These are phyloP conservation scores for Anguilla pacifica DNA, from an alignment of 2,797 vertebrate genomes.

Conservation along the genomic window DNA sequence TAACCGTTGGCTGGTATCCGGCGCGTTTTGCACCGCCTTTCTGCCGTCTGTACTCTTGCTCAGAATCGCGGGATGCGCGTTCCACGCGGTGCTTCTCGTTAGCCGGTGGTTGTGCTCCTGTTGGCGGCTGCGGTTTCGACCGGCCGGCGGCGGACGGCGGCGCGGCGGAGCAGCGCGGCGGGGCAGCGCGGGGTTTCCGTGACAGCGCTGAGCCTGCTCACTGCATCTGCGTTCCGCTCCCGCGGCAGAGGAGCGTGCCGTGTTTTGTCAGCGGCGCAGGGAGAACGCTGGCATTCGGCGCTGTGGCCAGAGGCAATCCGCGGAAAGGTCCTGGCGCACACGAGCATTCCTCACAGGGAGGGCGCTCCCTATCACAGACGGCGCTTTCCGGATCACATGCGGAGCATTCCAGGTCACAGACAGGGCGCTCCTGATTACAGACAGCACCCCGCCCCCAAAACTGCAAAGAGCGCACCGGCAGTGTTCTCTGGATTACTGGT, in stretches of 20 bases:
- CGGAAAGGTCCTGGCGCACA: background rate
- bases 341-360: background rate
- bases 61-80: background rate
- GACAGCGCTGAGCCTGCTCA: background rate
- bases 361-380: background rate
- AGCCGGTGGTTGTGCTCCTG: background rate
- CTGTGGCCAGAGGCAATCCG: background rate
- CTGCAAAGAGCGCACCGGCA: too few relatives aligned
- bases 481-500: too few relatives aligned
- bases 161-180: too few relatives aligned
- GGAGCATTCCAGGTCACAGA: background rate
- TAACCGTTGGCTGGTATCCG: background rate
- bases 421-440: too few relatives aligned
- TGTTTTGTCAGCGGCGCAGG: background rate
- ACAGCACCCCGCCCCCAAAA: too few relatives aligned
- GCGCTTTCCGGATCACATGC: background rate
- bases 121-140: background rate
- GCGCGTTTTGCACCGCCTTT: background rate
- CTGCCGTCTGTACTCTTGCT: background rate
- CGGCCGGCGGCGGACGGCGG: background rate
- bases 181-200: background rate
- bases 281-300: background rate
- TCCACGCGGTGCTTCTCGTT: background rate
- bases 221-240: slow-evolving; percentile 4
- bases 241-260: background rate